Conservation (phyloP, 2,888 invertebrate species). For the Dicycla oo region DNA sequence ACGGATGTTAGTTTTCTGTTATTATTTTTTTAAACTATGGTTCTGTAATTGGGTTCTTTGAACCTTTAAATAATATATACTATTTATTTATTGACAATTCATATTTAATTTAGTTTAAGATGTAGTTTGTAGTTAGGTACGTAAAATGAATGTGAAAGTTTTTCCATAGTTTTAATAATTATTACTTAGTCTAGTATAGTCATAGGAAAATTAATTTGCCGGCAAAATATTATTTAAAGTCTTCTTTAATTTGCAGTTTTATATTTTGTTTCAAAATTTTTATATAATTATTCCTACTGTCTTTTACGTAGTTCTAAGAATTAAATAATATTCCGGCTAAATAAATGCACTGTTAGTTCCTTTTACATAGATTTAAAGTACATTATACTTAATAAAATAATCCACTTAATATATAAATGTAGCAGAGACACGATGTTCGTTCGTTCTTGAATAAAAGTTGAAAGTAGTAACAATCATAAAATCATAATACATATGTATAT, state of each 20-base stretch:
- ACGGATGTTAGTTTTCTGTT: conserved; percentile 48
- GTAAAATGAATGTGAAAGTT: conserved; percentile 79
- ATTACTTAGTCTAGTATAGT: conserved; percentile 69
- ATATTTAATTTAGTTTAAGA: conserved; percentile 80
- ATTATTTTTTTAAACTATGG: conserved; percentile 42
- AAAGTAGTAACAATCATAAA: conserved; percentile 43
- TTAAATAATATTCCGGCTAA: conserved; percentile 80
- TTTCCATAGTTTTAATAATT: conserved; percentile 83
- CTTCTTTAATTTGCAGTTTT: conserved; percentile 39
- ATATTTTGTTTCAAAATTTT: conserved; percentile 53
- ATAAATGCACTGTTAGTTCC: conserved; percentile 87
- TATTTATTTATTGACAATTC: conserved; percentile 88
- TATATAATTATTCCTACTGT: conserved; percentile 57
- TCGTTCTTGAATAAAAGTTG: conserved; percentile 42
- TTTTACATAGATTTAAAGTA: conserved; percentile 83
- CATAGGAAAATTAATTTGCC: conserved; percentile 66
- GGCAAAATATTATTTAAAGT: conserved; percentile 56
- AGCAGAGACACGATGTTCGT: conserved; percentile 56
- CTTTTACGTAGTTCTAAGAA: conserved; percentile 75
- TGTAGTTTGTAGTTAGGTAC: conserved; percentile 73
- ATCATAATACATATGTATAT: conserved; percentile 21
- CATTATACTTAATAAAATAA: conserved; percentile 72
- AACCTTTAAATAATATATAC: conserved; percentile 83
- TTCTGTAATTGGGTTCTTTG: conserved; percentile 63
- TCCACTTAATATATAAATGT: conserved; percentile 70